These are phyloP conservation scores for Urocitellus parryii DNA, from an alignment of 2,113 vertebrate genomes.

Conservation along the genomic window DNA sequence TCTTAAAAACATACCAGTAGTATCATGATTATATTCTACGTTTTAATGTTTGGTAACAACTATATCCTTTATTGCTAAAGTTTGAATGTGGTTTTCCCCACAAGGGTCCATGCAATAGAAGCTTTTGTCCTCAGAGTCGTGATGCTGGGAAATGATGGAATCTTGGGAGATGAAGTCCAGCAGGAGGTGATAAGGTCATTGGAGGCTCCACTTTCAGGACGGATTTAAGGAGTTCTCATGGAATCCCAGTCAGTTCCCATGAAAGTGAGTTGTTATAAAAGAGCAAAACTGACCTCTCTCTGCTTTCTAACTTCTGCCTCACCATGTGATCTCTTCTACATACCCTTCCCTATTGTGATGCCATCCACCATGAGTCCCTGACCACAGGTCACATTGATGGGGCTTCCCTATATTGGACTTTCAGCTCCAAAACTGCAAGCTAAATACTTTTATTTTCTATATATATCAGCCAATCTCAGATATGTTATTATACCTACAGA, in stretches of 20 bases:
- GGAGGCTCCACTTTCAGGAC: neutral
- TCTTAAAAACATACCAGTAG: neutral
- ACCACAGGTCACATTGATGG: neutral
- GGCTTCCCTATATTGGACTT: neutral
- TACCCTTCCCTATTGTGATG: neutral
- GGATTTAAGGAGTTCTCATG: neutral
- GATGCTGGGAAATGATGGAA: neutral
- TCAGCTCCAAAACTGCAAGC: neutral
- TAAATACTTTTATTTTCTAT: neutral
- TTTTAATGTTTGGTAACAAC: neutral
- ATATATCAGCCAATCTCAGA: neutral
- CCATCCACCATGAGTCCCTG: too few species aligned
- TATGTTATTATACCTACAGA: neutral
- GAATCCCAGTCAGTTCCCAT: too few species aligned
- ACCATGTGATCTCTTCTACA: neutral
- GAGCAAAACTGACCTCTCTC: neutral
- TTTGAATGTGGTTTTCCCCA: neutral
- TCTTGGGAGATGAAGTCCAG: neutral
- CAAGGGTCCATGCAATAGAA: neutral
- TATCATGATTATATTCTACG: neutral
- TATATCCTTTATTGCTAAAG: neutral
- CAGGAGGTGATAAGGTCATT: neutral
- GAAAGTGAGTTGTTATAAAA: neutral
- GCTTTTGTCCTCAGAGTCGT: neutral
- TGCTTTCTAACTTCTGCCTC: neutral